These are phyloP conservation scores for Ichneumoninae sp. DNA, from an alignment of 2,888 invertebrate species.

Conservation along the genomic window DNA sequence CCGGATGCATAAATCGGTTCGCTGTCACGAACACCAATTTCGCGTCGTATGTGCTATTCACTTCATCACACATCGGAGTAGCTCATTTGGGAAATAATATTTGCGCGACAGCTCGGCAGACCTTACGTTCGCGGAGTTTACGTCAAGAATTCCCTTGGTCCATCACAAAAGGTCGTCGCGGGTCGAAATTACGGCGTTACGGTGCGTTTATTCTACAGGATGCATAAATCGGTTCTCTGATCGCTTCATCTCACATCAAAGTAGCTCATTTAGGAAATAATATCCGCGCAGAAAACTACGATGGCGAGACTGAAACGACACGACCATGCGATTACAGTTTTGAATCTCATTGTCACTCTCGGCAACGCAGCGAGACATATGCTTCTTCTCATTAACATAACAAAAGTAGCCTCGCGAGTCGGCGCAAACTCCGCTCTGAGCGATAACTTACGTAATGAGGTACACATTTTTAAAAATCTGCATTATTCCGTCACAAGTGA, in stretches of 20 bases:
- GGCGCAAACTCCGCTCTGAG: not conserved
- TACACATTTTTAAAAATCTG: not conserved
- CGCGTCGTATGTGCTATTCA: not conserved
- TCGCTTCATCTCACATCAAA: not conserved
- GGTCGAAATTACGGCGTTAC: not conserved
- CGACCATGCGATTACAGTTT: not conserved
- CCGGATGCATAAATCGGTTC: conserved; percentile 12
- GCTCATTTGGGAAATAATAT: not conserved
- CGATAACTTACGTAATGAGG: not conserved
- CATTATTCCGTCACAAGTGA: not conserved
- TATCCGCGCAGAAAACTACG: not conserved
- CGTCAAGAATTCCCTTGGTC: not conserved
- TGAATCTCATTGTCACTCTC: not conserved
- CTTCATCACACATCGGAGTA: not conserved
- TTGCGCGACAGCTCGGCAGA: not conserved
- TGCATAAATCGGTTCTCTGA: conserved; percentile 22
- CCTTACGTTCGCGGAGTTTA: not conserved
- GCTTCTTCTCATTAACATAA: not conserved
- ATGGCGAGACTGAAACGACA: not conserved
- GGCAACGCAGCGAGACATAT: not conserved
- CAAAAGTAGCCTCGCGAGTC: not conserved
- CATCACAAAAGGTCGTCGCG: not conserved
- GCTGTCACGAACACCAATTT: conserved; percentile 55
- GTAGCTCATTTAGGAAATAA: not conserved
- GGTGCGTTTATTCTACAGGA: not conserved